Evolutionary conservation across 64 coral and sea anemone species (phyloP), one percentile per base, ranked within the genome.

Genomic region (Hydrozoanthus tunicans): DNA sequence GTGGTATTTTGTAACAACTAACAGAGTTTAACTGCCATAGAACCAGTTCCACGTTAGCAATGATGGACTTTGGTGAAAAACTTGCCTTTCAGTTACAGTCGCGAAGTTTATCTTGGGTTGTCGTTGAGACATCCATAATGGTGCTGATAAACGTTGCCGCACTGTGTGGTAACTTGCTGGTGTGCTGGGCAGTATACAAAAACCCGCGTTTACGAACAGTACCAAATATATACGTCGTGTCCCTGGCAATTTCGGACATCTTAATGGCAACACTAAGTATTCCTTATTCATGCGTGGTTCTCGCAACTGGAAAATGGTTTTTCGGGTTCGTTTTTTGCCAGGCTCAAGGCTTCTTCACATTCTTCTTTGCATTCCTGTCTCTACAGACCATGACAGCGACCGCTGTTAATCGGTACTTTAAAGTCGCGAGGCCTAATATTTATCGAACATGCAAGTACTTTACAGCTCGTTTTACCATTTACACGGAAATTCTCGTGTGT

Each of bases 341-440:
- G 57, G 8, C 92, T 74, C 90, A 95, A 51, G 93, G 93, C 15
- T 91, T 95, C 58, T 85, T 81, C 24, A 89, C 85, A 14, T 95
- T 95, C 55, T 85, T 95, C 27, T 61, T 95, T 27, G 93, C 82
- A 58, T 92, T 95, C 51, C 90, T 95, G 10, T 95, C 93, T 6
- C 59, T 92, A 7, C 81, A 92, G 32, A 95, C 90, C 3, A 90
- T 95, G 64, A 91, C 93, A 3, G 64, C 86, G 6, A 86, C 91
- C 5, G 93, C 93, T 9, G 54, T 89, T 12, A 92, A 95, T 77
- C 90, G 93, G 5, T 95, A 92, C 69, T 73, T 95, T 6, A 95
- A 64, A n/a, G 93, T 95, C 17, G 90, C 85, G 4, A 95, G 89
- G 64, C 93, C 90, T 7, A 80, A 13, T 15, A 43, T 77, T 32